Conservation (phyloP, 2,888 invertebrate genomes). For the Hesperia comma region DNA sequence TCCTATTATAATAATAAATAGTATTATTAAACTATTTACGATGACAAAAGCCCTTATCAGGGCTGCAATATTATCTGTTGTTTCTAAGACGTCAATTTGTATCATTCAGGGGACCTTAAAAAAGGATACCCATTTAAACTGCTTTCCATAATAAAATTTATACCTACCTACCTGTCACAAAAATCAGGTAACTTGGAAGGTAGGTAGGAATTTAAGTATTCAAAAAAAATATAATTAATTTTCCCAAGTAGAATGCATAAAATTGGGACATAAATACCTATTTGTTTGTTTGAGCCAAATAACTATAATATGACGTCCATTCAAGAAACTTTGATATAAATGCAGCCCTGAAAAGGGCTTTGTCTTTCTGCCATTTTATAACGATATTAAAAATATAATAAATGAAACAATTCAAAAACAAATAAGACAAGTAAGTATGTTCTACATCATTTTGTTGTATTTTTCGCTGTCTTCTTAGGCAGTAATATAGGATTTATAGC, state of each 20-base stretch:
- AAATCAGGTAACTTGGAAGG: too few species aligned
- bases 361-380: conserved; percentile 13
- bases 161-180: too few species aligned
- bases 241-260: too few species aligned
- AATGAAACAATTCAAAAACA: conserved; percentile 2
- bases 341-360: conserved; percentile 72
- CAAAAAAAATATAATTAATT: too few species aligned
- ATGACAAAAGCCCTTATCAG: conserved; percentile 60
- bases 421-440: too few species aligned
- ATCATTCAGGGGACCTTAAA: too few species aligned
- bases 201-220: too few species aligned
- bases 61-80: conserved; percentile 47
- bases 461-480: conserved; percentile 63
- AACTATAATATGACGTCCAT: too few species aligned
- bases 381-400: neutral
- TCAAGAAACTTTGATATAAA: conserved; percentile 43
- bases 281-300: too few species aligned
- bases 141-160: too few species aligned
- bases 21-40: conserved; percentile 38
- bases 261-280: too few species aligned
- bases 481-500: conserved; percentile 58
- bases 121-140: too few species aligned
- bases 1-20: conserved; percentile 17
- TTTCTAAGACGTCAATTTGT: conserved; percentile 27
- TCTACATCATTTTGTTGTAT: conserved; percentile 13